phyloP scores from a whole-genome alignment of 2,113 vertebrate genomes.

The Dascyllus trimaculatus region DNA sequence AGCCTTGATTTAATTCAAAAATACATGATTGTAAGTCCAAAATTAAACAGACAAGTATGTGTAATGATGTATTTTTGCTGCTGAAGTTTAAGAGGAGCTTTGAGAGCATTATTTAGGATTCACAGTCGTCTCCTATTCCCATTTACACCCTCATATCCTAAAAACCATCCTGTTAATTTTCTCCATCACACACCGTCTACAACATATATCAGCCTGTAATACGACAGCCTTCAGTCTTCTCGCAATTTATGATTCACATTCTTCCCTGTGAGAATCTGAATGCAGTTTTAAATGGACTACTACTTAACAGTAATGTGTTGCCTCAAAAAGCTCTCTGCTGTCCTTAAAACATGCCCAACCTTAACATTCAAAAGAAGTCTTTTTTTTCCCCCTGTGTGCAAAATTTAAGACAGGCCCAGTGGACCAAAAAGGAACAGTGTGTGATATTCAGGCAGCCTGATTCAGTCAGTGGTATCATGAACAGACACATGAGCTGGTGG shows the following conservation, averaged over 20 bases:
- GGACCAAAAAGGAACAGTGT: slow-evolving; percentile 7
- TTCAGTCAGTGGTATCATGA: slow-evolving; percentile 49
- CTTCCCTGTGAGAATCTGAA: not conserved
- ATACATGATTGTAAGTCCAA: no score
- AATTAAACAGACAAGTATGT: no score
- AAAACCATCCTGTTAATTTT: not conserved
- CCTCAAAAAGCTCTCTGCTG: slow-evolving; percentile 5
- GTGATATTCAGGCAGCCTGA: slow-evolving; percentile 28
- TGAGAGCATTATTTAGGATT: no score
- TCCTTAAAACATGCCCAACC: not conserved
- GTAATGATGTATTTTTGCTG: no score
- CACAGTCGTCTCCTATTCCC: no score
- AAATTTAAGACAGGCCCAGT: slow-evolving; percentile 14
- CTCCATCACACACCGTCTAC: not conserved
- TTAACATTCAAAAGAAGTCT: not conserved
- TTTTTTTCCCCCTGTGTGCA: not conserved
- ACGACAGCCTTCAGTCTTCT: not conserved
- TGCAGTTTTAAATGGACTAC: no score
- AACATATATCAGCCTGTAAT: not conserved
- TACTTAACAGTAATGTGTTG: no score
- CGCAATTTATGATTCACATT: not conserved
- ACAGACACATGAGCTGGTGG: slow-evolving; percentile 66
- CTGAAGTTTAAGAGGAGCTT: no score
- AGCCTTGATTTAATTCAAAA: no score
- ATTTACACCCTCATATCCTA: not conserved